phyloP scores from a whole-genome alignment of 2,113 vertebrate genomes.

The Prinia subflava region DNA sequence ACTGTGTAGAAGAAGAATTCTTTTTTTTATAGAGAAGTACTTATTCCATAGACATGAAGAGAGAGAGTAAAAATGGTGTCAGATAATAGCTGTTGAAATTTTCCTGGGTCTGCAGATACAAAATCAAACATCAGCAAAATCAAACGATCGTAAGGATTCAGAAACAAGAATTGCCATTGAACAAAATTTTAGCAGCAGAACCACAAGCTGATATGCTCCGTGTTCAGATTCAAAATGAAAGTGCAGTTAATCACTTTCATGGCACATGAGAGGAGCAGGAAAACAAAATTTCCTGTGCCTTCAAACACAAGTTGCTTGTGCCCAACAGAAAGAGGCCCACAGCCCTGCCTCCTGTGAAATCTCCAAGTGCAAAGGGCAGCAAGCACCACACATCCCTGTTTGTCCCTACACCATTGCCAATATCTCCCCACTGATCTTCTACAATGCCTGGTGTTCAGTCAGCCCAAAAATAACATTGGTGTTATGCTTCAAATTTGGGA shows the following conservation, averaged over 20 bases:
- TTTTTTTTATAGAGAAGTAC: background rate
- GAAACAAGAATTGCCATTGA: background rate
- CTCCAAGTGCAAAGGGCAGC: background rate
- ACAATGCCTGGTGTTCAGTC: background rate
- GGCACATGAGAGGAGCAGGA: background rate
- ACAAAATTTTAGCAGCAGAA: background rate
- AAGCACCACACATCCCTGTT: background rate
- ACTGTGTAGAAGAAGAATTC: background rate
- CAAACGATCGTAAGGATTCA: background rate
- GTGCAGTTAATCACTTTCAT: background rate
- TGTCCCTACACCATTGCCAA: background rate
- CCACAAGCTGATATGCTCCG: background rate
- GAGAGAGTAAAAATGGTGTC: background rate
- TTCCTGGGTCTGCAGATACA: background rate
- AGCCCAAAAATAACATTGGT: conserved; percentile 8
- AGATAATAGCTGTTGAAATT: background rate
- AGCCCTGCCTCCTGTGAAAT: background rate
- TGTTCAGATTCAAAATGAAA: conserved; percentile 18
- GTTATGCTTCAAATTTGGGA: background rate
- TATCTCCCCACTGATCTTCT: background rate
- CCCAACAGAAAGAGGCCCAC: background rate
- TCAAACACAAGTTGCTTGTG: background rate
- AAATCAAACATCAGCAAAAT: background rate
- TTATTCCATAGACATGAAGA: background rate
- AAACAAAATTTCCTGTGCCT: background rate